A percentile compares a stretch with the other conserved stretches of the same genome.
These are phyloP conservation scores for Cosmopolites sordidus DNA, from an alignment of 2,888 invertebrate species.

Conservation along the genomic window DNA sequence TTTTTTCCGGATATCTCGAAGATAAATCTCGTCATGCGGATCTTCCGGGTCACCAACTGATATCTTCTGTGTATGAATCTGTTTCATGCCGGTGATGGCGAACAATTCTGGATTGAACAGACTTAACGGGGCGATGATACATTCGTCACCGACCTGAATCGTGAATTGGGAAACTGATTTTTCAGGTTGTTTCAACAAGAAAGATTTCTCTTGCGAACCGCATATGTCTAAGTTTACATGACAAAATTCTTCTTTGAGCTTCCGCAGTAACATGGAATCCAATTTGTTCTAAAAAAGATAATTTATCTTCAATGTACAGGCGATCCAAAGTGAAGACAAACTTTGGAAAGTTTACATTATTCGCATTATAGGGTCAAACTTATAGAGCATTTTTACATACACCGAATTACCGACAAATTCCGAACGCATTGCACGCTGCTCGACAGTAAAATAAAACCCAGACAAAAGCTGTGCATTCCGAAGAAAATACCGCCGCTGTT, in stretches of 20 bases:
- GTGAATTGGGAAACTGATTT: conserved; percentile 68
- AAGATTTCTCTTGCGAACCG: conserved; percentile 80
- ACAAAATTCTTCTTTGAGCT: conserved; percentile 84
- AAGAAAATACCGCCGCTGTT: too few relatives aligned
- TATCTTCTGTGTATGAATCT: conserved; percentile 66
- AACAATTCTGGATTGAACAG: conserved; percentile 85
- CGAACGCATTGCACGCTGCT: too few relatives aligned
- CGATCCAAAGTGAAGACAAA: too few relatives aligned
- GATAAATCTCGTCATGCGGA: conserved; percentile 88
- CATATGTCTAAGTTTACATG: conserved; percentile 87
- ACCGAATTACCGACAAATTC: too few relatives aligned
- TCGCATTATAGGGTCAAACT: too few relatives aligned
- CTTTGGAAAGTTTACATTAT: too few relatives aligned
- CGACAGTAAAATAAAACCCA: too few relatives aligned
- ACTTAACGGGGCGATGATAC: conserved; percentile 84
- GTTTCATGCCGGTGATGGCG: conserved; percentile 75
- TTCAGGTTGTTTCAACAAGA: conserved; percentile 68
- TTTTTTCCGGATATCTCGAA: conserved; percentile 73
- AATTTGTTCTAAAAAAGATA: conserved; percentile 54
- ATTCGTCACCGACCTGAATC: conserved; percentile 81
- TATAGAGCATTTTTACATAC: too few relatives aligned
- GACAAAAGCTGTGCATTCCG: too few relatives aligned
- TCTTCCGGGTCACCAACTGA: conserved; percentile 81
- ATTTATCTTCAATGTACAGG: too few relatives aligned
- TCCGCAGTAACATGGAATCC: conserved; percentile 76